These are phyloP conservation scores for Drosophila monieri DNA, from an alignment of 2,888 invertebrate genomes.

Conservation along the genomic window DNA sequence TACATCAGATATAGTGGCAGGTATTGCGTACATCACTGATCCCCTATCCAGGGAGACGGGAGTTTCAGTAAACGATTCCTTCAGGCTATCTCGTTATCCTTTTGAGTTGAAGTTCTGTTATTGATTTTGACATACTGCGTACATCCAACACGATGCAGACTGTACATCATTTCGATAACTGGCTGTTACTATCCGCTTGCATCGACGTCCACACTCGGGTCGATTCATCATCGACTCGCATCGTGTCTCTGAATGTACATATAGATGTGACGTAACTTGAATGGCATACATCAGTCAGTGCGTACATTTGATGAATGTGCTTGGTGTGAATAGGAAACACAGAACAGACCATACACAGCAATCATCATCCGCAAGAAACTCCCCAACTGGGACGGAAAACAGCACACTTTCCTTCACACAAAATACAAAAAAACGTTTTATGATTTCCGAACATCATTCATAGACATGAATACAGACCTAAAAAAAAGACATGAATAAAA, in stretches of 20 bases:
- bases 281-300: constrained; percentile 24
- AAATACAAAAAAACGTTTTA: neutral
- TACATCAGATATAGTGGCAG: neutral
- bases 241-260: constrained; percentile 25
- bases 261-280: constrained; percentile 22
- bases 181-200: constrained; percentile 32
- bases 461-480: too few species aligned
- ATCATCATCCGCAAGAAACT: constrained; percentile 20
- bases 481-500: constrained; percentile 30
- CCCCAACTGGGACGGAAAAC: constrained; percentile 11
- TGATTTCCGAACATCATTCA: constrained; percentile 1
- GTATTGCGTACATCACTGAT: neutral
- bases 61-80: too few species aligned
- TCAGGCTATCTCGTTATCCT: neutral
- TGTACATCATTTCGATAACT: constrained; percentile 24
- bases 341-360: constrained; percentile 8
- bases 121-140: neutral
- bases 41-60: neutral
- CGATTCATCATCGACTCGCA: constrained; percentile 15
- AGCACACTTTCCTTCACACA: constrained; percentile 7
- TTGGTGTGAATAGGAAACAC: constrained; percentile 19
- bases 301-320: constrained; percentile 19
- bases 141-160: constrained; percentile 2
- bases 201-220: constrained; percentile 31
- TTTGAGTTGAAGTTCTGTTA: constrained; percentile 8